A percentile compares a stretch with the other conserved stretches of the same genome.
Conservation (phyloP, 2,113 vertebrate species). For the Heterotis niloticus region DNA sequence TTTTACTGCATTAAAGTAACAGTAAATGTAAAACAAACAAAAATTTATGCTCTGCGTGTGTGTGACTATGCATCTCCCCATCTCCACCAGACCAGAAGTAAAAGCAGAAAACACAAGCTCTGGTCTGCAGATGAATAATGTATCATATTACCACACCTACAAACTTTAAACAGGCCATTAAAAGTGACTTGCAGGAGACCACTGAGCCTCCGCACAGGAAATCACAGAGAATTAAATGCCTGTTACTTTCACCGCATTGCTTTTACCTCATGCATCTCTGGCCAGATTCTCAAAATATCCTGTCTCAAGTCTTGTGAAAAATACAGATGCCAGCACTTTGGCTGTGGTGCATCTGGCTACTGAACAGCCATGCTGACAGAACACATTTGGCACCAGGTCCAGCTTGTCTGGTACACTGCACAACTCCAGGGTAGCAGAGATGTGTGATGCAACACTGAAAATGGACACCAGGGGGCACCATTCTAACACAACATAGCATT, state of each 20-base stretch:
- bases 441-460: slow-evolving; percentile 35
- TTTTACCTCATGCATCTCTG: neutral
- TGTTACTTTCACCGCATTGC: neutral
- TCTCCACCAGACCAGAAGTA: neutral
- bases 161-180: slow-evolving; percentile 9
- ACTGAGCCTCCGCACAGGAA: neutral
- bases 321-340: slow-evolving; percentile 10
- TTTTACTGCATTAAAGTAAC: no score
- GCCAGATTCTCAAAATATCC: neutral
- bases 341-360: neutral
- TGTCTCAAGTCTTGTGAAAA: neutral
- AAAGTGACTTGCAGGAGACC: slow-evolving; percentile 6
- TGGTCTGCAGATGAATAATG: slow-evolving; percentile 8
- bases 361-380: neutral
- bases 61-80: neutral
- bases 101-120: neutral
- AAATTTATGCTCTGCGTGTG: neutral
- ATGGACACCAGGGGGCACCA: slow-evolving; percentile 49
- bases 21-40: no score
- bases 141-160: neutral
- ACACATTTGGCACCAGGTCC: neutral
- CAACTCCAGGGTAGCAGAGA: neutral
- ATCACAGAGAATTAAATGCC: slow-evolving; percentile 11
- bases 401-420: neutral
- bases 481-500: neutral